These are phyloP conservation scores for Dasypolia templi DNA, from an alignment of 2,888 invertebrate genomes.

Conservation along the genomic window DNA sequence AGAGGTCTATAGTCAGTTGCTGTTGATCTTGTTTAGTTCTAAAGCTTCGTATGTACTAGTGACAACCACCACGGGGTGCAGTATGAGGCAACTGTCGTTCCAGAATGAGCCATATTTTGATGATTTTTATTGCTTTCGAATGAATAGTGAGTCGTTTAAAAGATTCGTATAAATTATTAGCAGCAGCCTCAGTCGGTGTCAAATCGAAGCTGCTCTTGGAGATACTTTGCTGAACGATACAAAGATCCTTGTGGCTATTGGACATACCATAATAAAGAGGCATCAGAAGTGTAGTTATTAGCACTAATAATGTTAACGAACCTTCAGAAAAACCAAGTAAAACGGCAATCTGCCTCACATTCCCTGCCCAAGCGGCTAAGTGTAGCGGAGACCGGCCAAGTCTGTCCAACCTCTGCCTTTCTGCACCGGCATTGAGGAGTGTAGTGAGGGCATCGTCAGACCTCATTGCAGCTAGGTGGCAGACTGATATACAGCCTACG, in stretches of 20 bases:
- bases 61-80: no score
- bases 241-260: background rate
- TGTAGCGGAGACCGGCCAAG: constrained; percentile 82
- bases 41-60: background rate
- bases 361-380: constrained; percentile 79
- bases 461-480: constrained; percentile 79
- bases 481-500: constrained; percentile 64
- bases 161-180: background rate
- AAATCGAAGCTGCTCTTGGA: background rate
- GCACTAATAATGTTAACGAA: constrained; percentile 20
- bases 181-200: background rate
- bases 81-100: no score
- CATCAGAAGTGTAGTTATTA: background rate
- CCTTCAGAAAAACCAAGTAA: constrained; percentile 72
- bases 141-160: no score
- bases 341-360: constrained; percentile 72
- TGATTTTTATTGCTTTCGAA: background rate
- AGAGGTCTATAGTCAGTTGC: background rate
- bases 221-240: background rate
- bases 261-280: background rate
- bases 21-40: background rate
- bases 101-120: background rate
- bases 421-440: constrained; percentile 74
- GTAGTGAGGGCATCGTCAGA: constrained; percentile 73
- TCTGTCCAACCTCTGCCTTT: constrained; percentile 72